Evolutionary conservation across 2,888 invertebrate genomes (phyloP), one percentile per base, ranked within the genome.

Genomic region (Nezara viridula): DNA sequence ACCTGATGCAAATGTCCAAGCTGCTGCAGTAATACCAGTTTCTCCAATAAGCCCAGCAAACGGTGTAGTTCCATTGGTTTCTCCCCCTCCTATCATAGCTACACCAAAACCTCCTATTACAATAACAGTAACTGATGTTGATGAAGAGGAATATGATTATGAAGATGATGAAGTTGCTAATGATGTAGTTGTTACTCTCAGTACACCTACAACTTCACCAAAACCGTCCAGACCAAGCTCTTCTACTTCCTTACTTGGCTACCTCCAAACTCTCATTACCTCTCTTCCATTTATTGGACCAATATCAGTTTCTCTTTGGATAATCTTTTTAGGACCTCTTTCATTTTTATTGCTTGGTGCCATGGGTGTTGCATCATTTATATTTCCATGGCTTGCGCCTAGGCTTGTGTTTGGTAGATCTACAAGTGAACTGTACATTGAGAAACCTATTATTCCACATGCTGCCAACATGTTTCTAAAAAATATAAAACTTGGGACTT

Each of bases 301-400:
- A 0, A 92, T 95, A 14, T 94, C 94, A 91, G 94, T 95, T 90
- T 94, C 95, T 0, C 92, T 95, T 55, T 93, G 95, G 92, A 94
- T 95, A 89, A 91, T 96, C 91, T 92, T 95, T 88, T 93, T 96
- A 85, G 94, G 96, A 0, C 96, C 96, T 0, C 92, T 96, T 86
- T 94, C 94, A 0, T 93, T 96, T 88, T 93, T 95, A 66, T 94
- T 96, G 86, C 94, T 95, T 1, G 94, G 95, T 0, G 94, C 95
- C 0, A 94, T 96, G 24, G 94, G 95, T 0, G 92, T 95, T 27
- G 94, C 95, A 1, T 93, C 95, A 0, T 93, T 95, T 85, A 92
- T 96, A 90, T 94, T 95, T 89, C 96, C 95, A 0, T 96, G 94
- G 94, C 94, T 95, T 91, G 93, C 95, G 90, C 95, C 95, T 0